Evolutionary conservation across 2,888 invertebrate genomes (phyloP).

Genomic region (Metacarcinus magister): DNA sequence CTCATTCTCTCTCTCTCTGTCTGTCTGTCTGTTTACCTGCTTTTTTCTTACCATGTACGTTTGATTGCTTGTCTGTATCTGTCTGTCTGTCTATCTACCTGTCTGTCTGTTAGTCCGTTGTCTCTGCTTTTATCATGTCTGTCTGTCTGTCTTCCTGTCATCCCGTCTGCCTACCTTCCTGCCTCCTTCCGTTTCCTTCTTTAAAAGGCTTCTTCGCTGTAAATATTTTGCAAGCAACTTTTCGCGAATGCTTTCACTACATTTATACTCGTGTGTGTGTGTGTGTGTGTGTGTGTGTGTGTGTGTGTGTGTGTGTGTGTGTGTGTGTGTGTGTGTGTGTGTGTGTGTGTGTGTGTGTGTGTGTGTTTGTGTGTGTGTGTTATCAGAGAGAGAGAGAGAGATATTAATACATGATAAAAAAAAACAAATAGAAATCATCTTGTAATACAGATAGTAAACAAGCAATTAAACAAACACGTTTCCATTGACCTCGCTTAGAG

Average conservation of each 20-base stretch:
- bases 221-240: neutral
- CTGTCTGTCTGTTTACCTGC: neutral
- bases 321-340: neutral
- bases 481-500: neutral
- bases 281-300: too few species aligned
- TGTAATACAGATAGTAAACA: too few species aligned
- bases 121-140: neutral
- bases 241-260: too few species aligned
- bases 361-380: too few species aligned
- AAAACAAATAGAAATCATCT: too few species aligned
- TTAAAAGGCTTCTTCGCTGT: neutral
- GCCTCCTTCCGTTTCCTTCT: neutral
- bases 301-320: neutral
- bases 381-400: constrained; percentile 22
- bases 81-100: neutral
- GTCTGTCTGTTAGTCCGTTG: neutral
- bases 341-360: neutral
- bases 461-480: too few species aligned
- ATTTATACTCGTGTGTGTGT: too few species aligned
- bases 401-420: neutral
- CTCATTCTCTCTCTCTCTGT: neutral
- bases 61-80: neutral
- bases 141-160: neutral
- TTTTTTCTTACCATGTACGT: neutral
- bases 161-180: neutral